Base-by-base conservation (phyloP, 2,797 vertebrate genomes). In the Pogonophryne albipinna region DNA sequence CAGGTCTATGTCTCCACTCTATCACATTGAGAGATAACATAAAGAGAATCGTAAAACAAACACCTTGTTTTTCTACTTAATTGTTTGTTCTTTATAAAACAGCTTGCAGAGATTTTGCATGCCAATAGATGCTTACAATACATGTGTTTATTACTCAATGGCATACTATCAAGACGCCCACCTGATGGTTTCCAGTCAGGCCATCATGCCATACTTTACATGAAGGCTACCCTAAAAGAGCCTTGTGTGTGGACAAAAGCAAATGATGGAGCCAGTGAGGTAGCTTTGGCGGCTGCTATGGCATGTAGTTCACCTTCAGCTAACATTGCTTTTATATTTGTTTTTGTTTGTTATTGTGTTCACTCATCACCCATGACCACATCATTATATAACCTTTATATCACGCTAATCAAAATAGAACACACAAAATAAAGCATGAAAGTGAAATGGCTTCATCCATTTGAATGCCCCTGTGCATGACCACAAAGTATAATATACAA, bases 341-440 rank as follows among this genome's bases (percentile, higher is more conserved):
- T 4, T 49, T 50, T 42, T 8, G 31, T 71, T 57, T 14, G 47
- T 51, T 55, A 34, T 31, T 53, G 23, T 41, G 4, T 12, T 49
- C 4, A 73, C 23, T 65, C 27, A 56, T 78, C 12, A 61, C 4
- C 0, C 4, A 60, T 20, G 49, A 57, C 4, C 16, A 72, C 49
- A 74, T 42, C 0, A 23, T 84, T 72, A 42, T 12, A 61, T 74
- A 31, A 42, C n/a, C 23, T 13, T 59, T 31, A 77, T 81, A 27
- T 68, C 4, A 5, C 20, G 11, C n/a, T 71, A 49, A 63, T 71
- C 27, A 63, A 44, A 66, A 63, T 13, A 66, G 12, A 45, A 51
- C 14, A 23, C 1, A 49, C 45, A 74, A 71, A 80, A 63, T 49
- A 71, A 55, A 76, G 4, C 8, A 59, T 76, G 52, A 46, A 71